phyloP scores from a whole-genome alignment of 2,888 invertebrate genomes.

The Mythimna lalbum region DNA sequence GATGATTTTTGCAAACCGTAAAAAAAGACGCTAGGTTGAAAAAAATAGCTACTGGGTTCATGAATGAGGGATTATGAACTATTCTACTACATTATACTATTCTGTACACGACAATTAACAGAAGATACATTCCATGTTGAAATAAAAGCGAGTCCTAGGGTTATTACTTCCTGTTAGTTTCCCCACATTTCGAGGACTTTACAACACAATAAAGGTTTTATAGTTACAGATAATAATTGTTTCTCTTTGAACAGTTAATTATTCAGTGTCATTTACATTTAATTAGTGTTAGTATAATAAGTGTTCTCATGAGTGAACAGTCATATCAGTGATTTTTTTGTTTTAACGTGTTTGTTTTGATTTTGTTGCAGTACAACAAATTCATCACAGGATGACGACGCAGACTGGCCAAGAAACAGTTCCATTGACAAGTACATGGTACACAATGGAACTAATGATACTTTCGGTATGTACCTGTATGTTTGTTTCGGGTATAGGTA shows the following conservation, averaged over 20 bases:
- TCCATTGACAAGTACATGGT: constrained; percentile 78
- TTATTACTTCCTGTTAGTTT: constrained; percentile 27
- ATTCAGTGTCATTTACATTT: constrained; percentile 21
- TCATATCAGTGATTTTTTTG: background rate
- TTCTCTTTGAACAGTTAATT: constrained; percentile 20
- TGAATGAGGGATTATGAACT: background rate
- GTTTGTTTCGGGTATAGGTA: background rate
- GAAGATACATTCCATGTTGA: background rate
- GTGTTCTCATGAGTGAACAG: background rate
- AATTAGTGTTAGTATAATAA: constrained; percentile 17
- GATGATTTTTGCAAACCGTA: too few species aligned
- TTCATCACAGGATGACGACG: constrained; percentile 83
- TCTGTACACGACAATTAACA: background rate
- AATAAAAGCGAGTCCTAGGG: background rate
- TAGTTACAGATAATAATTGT: constrained; percentile 12
- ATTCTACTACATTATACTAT: background rate
- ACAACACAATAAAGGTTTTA: constrained; percentile 22
- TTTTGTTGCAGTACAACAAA: constrained; percentile 82
- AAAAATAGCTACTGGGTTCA: background rate
- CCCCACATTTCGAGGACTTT: constrained; percentile 17
- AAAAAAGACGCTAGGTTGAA: too few species aligned
- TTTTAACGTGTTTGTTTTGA: constrained; percentile 30
- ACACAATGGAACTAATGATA: constrained; percentile 78
- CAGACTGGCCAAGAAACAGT: constrained; percentile 83
- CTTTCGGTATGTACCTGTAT: constrained; percentile 75